Base-by-base conservation (phyloP, 2,797 vertebrate genomes). In the Spondyliosoma cantharus region DNA sequence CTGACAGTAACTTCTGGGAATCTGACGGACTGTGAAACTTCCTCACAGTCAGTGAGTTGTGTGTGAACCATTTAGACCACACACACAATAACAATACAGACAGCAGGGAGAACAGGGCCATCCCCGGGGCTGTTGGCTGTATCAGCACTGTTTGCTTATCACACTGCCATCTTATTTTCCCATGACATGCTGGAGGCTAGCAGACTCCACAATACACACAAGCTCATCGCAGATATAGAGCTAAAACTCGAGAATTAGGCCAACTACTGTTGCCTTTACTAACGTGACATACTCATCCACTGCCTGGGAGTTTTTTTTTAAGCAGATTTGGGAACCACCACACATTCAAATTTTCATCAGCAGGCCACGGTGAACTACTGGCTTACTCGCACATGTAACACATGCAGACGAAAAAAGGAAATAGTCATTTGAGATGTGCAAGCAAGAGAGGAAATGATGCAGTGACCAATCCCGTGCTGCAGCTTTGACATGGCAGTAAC, bases 61-160 rank as follows among this genome's bases (percentile, higher is more conserved):
- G 56, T 76, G 75, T 82, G 59, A 83, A 77, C 24, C 19, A 45
- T 27, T 42, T 13, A 65, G 63, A 85, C 79, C 79, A 80, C 81
- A 65, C 22, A 50, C 37, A 62, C 74, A 82, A 74, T 82, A 46
- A 78, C 25, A 69, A 46, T 7, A 71, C 62, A 76, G 24, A 68
- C 76, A 83, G 4, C 25, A 13, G 24, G 43, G 60, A 60, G 49
- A 46, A 75, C 71, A 80, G 29, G 29, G 17, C 56, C 62, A 58
- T 50, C 74, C 37, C 75, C 7, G 16, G 29, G 74, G 80, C 82
- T 81, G 60, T 78, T 81, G 78, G 83, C 56, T 86, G 58, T 53
- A 76, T 91, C 85, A 83, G 78, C 84, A 83, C 45, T 83, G 76
- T 83, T 84, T 87, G 74, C 81, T 90, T 82, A 91, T 87, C 85